A percentile compares a stretch with the other conserved stretches of the same genome.
phyloP scores from a whole-genome alignment of 2,888 invertebrate genomes.

The Drosophila sordidula region DNA sequence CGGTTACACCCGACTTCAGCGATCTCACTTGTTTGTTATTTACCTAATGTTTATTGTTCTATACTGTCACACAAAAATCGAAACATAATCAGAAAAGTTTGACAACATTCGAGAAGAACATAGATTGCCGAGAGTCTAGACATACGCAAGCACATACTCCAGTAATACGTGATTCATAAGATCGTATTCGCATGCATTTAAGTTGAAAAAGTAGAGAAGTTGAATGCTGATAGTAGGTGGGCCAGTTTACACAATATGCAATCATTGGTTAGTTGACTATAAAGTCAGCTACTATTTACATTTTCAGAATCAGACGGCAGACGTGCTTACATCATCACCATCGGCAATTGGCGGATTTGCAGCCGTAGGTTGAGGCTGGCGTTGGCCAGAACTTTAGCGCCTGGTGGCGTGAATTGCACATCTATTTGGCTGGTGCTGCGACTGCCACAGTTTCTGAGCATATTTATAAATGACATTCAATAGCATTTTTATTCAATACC shows the following conservation, averaged over 20 bases:
- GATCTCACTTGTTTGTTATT: background rate
- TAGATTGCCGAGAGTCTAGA: slow-evolving; percentile 5
- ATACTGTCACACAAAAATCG: background rate
- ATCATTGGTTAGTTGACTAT: slow-evolving; percentile 29
- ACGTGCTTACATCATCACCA: slow-evolving; percentile 67
- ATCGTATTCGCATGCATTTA: slow-evolving; percentile 29
- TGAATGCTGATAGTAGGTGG: slow-evolving; percentile 60
- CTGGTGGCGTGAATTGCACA: slow-evolving; percentile 56
- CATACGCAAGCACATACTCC: background rate
- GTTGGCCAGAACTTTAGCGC: slow-evolving; percentile 46
- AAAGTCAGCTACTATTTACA: slow-evolving; percentile 48
- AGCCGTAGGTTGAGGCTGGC: slow-evolving; percentile 50
- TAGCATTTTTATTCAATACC: slow-evolving; percentile 68
- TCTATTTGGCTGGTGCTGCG: slow-evolving; percentile 46
- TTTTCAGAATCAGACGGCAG: slow-evolving; percentile 35
- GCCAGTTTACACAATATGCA: slow-evolving; percentile 62
- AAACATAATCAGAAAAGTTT: background rate
- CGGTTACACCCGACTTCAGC: too few species aligned
- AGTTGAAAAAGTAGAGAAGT: slow-evolving; percentile 32
- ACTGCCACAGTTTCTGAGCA: slow-evolving; percentile 52
- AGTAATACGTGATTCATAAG: slow-evolving; percentile 19
- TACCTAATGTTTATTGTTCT: background rate
- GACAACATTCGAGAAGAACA: background rate
- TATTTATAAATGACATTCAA: slow-evolving; percentile 67
- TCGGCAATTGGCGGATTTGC: slow-evolving; percentile 19